Percentiles rank a stretch among this genome's conserved stretches.
Conservation (phyloP, 2,113 vertebrate species). For the Petrocephalus zakoni region DNA sequence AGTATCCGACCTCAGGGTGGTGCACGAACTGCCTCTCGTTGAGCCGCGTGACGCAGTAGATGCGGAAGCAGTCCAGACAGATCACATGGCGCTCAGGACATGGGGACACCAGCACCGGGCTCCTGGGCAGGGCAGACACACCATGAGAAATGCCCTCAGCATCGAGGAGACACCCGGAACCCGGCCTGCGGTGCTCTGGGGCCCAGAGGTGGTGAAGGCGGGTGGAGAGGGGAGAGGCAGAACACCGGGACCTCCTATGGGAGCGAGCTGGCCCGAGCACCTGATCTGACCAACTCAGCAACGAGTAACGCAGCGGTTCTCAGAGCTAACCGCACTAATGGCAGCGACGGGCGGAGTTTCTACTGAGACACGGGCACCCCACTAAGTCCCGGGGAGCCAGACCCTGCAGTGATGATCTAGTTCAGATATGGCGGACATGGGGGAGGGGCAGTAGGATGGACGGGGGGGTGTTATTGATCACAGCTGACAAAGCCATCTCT, state of each 20-base stretch:
- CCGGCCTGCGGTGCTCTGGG: background rate
- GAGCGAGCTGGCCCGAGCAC: background rate
- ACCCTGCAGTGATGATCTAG: constrained; percentile 41
- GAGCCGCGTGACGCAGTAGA: constrained; percentile 79
- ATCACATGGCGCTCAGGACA: constrained; percentile 79
- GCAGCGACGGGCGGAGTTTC: background rate
- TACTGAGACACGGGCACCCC: background rate
- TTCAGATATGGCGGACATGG: constrained; percentile 43
- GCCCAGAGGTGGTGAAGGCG: background rate
- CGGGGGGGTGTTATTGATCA: constrained; percentile 40
- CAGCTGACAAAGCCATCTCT: constrained; percentile 8
- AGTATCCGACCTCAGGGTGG: constrained; percentile 71
- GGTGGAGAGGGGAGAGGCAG: background rate
- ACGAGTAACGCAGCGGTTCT: background rate
- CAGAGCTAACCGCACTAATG: background rate
- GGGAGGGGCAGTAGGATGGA: constrained; percentile 5
- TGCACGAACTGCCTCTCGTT: constrained; percentile 76
- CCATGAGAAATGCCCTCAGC: background rate
- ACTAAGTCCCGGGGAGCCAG: constrained; percentile 12
- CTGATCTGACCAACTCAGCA: background rate
- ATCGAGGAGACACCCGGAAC: background rate
- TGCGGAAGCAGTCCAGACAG: constrained; percentile 82
- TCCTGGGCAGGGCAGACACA: constrained; percentile 53
- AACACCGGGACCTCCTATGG: background rate
- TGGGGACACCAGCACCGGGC: constrained; percentile 77